These are phyloP conservation scores for Galaxias olidus DNA, from an alignment of 2,797 vertebrate species.

Conservation along the genomic window DNA sequence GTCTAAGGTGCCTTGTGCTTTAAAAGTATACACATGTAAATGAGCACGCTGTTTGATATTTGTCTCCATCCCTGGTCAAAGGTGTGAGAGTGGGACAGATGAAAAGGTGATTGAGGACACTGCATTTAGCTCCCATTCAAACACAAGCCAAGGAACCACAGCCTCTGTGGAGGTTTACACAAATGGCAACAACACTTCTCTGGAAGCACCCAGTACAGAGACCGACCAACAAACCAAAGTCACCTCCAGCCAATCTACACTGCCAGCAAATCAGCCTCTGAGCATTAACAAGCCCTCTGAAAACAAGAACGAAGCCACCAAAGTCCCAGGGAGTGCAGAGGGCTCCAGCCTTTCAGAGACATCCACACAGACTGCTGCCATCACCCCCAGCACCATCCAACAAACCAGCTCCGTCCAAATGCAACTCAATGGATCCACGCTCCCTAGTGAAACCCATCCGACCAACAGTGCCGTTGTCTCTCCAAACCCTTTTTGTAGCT, in stretches of 20 bases:
- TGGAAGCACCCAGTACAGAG: slow-evolving; percentile 21
- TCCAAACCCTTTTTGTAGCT: slow-evolving; percentile 34
- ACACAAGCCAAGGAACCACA: slow-evolving; percentile 28
- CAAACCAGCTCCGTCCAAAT: slow-evolving; percentile 49
- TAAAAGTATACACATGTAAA: too few relatives aligned
- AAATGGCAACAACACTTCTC: slow-evolving; percentile 23
- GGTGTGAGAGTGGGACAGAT: slow-evolving; percentile 32
- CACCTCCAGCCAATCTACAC: slow-evolving; percentile 28
- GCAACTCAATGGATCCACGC: slow-evolving; percentile 55
- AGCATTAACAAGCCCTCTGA: slow-evolving; percentile 6
- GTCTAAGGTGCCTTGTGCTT: too few relatives aligned
- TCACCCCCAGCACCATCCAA: slow-evolving; percentile 14
- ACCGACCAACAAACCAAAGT: slow-evolving; percentile 33
- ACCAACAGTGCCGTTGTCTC: slow-evolving; percentile 34
- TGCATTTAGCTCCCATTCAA: neutral
- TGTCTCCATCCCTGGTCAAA: slow-evolving; percentile 17
- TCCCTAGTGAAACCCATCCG: slow-evolving; percentile 33
- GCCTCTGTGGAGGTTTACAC: slow-evolving; percentile 29
- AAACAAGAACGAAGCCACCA: slow-evolving; percentile 7
- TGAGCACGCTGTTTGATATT: neutral
- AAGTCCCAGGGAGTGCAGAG: slow-evolving; percentile 24
- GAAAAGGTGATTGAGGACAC: slow-evolving; percentile 30
- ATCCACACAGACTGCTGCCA: slow-evolving; percentile 44
- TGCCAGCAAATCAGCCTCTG: slow-evolving; percentile 12
- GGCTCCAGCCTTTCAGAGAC: slow-evolving; percentile 24